Percentiles rank a stretch among this genome's conserved stretches.
These are phyloP conservation scores for Hymenopus coronatus DNA, from an alignment of 2,888 invertebrate genomes.

Conservation along the genomic window DNA sequence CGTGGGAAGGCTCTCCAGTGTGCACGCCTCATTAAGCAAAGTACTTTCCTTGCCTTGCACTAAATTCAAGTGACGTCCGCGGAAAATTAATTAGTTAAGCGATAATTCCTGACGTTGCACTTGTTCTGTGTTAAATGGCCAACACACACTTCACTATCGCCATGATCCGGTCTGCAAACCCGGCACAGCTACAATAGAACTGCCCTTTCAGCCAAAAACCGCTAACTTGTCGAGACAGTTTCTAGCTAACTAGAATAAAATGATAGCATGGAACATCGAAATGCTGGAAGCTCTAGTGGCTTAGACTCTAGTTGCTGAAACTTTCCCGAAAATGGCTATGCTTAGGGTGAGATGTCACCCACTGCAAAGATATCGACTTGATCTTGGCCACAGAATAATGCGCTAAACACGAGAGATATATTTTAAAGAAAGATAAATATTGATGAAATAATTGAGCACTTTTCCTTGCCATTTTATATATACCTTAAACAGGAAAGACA, in stretches of 20 bases:
- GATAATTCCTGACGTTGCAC: background rate
- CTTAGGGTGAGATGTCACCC: too few relatives aligned
- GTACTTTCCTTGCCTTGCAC: background rate
- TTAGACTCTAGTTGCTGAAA: too few relatives aligned
- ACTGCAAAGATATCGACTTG: too few relatives aligned
- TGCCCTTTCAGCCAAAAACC: background rate
- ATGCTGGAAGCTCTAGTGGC: too few relatives aligned
- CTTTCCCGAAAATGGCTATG: too few relatives aligned
- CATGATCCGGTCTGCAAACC: background rate
- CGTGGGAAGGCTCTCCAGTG: background rate
- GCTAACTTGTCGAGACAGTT: background rate
- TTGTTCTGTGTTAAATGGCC: background rate
- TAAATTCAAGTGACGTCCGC: background rate
- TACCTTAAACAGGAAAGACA: too few relatives aligned
- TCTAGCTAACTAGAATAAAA: background rate
- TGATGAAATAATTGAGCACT: too few relatives aligned
- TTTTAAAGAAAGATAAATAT: too few relatives aligned
- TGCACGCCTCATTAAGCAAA: background rate
- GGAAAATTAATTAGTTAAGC: background rate
- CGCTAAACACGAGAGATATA: too few relatives aligned
- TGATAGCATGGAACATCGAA: too few relatives aligned
- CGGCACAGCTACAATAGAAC: background rate
- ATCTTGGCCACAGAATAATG: too few relatives aligned
- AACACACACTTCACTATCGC: background rate
- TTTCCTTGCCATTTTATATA: too few relatives aligned